Percentiles rank a stretch among this genome's conserved stretches.
phyloP scores from a whole-genome alignment of 2,888 invertebrate species.

The Chesias legatella region DNA sequence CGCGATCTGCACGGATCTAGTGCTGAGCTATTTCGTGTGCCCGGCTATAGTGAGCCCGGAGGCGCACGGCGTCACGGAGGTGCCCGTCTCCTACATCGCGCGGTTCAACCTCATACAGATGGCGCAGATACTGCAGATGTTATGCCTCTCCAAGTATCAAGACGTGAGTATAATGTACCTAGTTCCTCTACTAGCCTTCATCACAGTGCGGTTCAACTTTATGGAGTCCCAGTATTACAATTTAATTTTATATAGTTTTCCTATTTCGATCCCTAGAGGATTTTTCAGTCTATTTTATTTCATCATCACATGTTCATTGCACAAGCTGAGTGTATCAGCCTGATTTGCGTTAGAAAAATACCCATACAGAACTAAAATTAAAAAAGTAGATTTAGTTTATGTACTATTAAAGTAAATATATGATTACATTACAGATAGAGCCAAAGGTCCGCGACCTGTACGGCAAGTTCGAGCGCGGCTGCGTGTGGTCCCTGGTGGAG shows the following conservation, averaged over 20 bases:
- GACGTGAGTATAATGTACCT: conserved; percentile 80
- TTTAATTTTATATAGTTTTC: no score
- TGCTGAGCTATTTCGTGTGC: conserved; percentile 96
- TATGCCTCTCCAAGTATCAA: conserved; percentile 92
- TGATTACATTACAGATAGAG: conserved; percentile 49
- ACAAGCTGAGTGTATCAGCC: no score
- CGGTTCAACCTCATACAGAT: conserved; percentile 94
- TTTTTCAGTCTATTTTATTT: no score
- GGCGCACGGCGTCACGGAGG: conserved; percentile 95
- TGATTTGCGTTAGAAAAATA: no score
- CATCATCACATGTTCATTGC: no score
- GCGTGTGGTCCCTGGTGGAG: conserved; percentile 89
- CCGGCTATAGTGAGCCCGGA: conserved; percentile 98
- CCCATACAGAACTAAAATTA: no score
- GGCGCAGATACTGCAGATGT: conserved; percentile 95
- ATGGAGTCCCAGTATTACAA: no score
- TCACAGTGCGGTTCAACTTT: no score
- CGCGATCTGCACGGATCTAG: conserved; percentile 93
- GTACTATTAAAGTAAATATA: no score
- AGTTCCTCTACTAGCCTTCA: no score
- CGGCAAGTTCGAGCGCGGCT: conserved; percentile 88
- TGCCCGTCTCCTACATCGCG: conserved; percentile 94
- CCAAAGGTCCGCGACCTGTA: conserved; percentile 84
- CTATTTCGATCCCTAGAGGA: no score
- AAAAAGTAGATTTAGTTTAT: no score